Percentiles rank a stretch among this genome's conserved stretches.
Evolutionary conservation across 1,140 invertebrate species (phyloP).

Genomic region (Heliothis virescens): DNA sequence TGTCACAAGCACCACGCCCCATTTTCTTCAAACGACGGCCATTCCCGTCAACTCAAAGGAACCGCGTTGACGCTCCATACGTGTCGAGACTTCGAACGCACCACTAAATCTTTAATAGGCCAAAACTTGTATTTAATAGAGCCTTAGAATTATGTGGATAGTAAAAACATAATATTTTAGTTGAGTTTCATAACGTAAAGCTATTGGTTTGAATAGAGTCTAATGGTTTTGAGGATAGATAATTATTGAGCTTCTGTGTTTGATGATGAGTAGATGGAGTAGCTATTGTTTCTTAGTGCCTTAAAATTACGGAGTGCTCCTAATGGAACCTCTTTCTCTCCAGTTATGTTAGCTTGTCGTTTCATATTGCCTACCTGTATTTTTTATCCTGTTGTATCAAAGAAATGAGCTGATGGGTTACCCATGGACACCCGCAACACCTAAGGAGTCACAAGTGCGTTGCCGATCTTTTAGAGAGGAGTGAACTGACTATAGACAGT

Average conservation of each 20-base stretch:
- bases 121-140: slow-evolving; percentile 57
- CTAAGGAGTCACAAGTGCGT: too few relatives aligned
- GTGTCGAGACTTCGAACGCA: slow-evolving; percentile 68
- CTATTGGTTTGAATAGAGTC: neutral
- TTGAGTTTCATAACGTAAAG: neutral
- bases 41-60: slow-evolving; percentile 63
- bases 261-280: neutral
- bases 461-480: too few relatives aligned
- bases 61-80: slow-evolving; percentile 67
- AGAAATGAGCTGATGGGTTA: too few relatives aligned
- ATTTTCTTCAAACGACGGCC: slow-evolving; percentile 22
- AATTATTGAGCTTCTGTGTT: neutral
- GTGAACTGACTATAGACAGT: too few relatives aligned
- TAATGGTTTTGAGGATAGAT: neutral
- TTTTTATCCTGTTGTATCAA: too few relatives aligned
- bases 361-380: too few relatives aligned
- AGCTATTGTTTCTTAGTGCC: neutral
- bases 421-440: too few relatives aligned
- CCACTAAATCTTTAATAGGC: slow-evolving; percentile 66
- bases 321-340: too few relatives aligned
- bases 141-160: slow-evolving; percentile 10
- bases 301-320: too few relatives aligned
- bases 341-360: too few relatives aligned
- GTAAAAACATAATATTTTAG: slow-evolving; percentile 27
- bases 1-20: slow-evolving; percentile 31